These are phyloP conservation scores for Gephyroberyx darwinii DNA, from an alignment of 2,797 vertebrate genomes.

Conservation along the genomic window DNA sequence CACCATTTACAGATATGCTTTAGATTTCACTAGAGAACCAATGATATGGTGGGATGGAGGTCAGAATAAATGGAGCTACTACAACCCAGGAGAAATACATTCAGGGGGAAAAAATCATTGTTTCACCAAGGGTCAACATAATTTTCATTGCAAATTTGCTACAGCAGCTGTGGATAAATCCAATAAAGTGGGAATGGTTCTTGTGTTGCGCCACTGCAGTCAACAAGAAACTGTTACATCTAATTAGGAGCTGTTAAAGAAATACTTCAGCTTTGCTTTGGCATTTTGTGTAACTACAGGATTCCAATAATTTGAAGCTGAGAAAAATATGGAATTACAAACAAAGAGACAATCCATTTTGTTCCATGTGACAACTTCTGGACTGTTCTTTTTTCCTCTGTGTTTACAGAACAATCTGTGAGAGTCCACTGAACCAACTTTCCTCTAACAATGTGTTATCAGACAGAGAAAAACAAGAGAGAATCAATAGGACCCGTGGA, in stretches of 20 bases:
- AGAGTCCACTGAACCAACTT: slow-evolving; percentile 69
- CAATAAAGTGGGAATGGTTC: slow-evolving; percentile 30
- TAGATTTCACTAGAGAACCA: slow-evolving; percentile 75
- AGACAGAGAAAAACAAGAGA: slow-evolving; percentile 79
- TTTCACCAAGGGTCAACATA: slow-evolving; percentile 52
- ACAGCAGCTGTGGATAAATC: slow-evolving; percentile 43
- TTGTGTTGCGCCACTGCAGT: slow-evolving; percentile 30
- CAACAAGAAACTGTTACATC: slow-evolving; percentile 33
- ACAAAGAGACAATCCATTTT: slow-evolving; percentile 50
- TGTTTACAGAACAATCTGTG: slow-evolving; percentile 78
- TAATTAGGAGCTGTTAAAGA: slow-evolving; percentile 43
- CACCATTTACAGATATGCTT: slow-evolving; percentile 80
- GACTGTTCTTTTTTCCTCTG: slow-evolving; percentile 47
- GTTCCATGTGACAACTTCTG: slow-evolving; percentile 62
- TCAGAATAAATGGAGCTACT: slow-evolving; percentile 69
- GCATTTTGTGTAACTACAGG: slow-evolving; percentile 15
- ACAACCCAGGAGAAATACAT: slow-evolving; percentile 62
- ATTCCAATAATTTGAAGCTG: slow-evolving; percentile 41
- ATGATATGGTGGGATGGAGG: slow-evolving; percentile 62
- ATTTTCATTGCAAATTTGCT: slow-evolving; percentile 30
- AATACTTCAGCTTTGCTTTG: slow-evolving; percentile 26
- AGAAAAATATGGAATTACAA: slow-evolving; percentile 54
- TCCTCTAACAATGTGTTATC: slow-evolving; percentile 76
- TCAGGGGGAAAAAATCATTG: slow-evolving; percentile 52
- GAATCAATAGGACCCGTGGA: slow-evolving; percentile 79